Conservation (phyloP, 2,113 vertebrate genomes). For the Eupsittula cactorum region DNA sequence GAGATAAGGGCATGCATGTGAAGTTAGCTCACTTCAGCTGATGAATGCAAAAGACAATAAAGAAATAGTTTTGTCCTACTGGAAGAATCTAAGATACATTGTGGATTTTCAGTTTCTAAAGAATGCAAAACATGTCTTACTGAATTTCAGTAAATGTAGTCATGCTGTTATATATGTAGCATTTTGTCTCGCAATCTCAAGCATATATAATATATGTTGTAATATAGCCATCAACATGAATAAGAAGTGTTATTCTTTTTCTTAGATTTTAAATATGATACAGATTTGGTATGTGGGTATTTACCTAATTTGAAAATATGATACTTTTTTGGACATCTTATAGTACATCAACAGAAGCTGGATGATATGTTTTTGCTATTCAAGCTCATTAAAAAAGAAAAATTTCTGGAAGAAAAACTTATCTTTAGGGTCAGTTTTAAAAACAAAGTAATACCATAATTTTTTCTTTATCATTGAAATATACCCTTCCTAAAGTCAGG, state of each 20-base stretch:
- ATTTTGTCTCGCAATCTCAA: not conserved
- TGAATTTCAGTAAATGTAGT: not conserved
- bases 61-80: constrained; percentile 1
- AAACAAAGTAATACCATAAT: not conserved
- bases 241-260: not conserved
- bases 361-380: not conserved
- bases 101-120: not conserved
- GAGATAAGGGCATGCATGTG: not conserved
- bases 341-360: not conserved
- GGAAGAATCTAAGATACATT: not conserved
- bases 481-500: not conserved
- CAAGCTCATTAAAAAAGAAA: not conserved
- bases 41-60: not conserved
- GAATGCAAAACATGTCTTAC: not conserved
- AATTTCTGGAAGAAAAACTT: not conserved
- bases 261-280: not conserved
- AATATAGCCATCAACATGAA: not conserved
- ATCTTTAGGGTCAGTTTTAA: not conserved
- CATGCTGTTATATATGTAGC: not conserved
- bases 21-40: not conserved
- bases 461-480: not conserved
- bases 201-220: not conserved
- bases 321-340: constrained; percentile 1
- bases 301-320: not conserved
- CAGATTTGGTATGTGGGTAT: not conserved